These are phyloP conservation scores for Simalia tracyae DNA, from an alignment of 2,797 vertebrate species.

Conservation along the genomic window DNA sequence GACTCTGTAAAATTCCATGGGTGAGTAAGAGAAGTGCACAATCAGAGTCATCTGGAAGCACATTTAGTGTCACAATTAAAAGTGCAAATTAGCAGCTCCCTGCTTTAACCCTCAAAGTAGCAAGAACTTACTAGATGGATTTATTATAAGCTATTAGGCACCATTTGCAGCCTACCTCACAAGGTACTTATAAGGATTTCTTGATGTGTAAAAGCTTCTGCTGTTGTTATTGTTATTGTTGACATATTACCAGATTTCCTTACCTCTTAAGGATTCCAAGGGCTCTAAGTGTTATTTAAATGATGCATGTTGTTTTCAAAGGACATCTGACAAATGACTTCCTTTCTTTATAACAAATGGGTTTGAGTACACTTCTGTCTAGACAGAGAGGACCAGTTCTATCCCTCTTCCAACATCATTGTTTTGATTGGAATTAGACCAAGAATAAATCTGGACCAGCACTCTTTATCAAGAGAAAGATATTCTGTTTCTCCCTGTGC, in stretches of 20 bases:
- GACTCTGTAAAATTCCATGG: no score
- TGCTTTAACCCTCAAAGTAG: no score
- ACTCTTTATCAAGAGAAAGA: background rate
- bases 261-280: conserved; percentile 8
- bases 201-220: background rate
- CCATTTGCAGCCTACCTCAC: background rate
- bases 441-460: conserved; percentile 14
- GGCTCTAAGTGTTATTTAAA: background rate
- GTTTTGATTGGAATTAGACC: conserved; percentile 26
- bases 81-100: no score
- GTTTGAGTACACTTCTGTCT: conserved; percentile 21
- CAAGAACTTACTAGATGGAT: background rate
- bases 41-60: no score
- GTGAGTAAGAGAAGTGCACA: no score
- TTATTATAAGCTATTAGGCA: background rate
- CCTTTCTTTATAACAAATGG: conserved; percentile 1
- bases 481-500: background rate
- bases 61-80: no score
- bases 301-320: background rate
- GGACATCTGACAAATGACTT: conserved; percentile 10
- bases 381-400: conserved; percentile 11
- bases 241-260: background rate
- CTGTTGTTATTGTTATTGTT: background rate
- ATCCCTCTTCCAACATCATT: background rate
- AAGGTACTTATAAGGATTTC: background rate